phyloP scores from a whole-genome alignment of 2,797 vertebrate species.

The Distichodus sexfasciatus region DNA sequence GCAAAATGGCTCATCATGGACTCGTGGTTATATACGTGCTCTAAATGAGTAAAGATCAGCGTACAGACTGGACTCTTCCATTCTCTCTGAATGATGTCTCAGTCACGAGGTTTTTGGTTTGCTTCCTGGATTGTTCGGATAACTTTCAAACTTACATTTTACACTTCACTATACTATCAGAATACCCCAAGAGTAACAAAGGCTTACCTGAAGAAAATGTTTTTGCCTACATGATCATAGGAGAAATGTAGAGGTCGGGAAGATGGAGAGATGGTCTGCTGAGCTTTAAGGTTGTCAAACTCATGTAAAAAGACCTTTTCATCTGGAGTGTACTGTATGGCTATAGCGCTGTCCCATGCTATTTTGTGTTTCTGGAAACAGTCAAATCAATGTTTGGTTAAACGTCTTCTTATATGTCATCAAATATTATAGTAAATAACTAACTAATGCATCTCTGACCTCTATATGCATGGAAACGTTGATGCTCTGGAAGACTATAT shows the following conservation, averaged over 20 bases:
- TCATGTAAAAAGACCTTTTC: constrained; percentile 16
- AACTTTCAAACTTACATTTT: no score
- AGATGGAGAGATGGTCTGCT: background rate
- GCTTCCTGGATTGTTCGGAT: no score
- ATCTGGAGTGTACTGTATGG: constrained; percentile 20
- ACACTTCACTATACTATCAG: no score
- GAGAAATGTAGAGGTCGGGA: background rate
- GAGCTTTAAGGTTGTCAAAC: background rate
- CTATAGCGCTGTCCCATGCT: constrained; percentile 8
- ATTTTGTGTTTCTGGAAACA: constrained; percentile 13
- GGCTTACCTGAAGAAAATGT: constrained; percentile 23
- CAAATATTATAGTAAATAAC: background rate
- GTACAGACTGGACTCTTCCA: no score
- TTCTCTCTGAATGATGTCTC: no score
- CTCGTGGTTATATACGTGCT: no score
- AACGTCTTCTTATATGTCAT: background rate
- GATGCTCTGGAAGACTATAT: constrained; percentile 11
- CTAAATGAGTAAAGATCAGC: no score
- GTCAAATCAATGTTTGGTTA: background rate
- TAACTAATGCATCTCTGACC: background rate
- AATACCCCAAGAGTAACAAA: no score
- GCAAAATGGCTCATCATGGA: no score
- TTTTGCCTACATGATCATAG: constrained; percentile 13
- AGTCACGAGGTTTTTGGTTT: no score
- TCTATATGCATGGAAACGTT: background rate